Percentiles rank a stretch among this genome's conserved stretches.
These are phyloP conservation scores for Pseudomyrmex concolor DNA, from an alignment of 1,140 invertebrate species.

Conservation along the genomic window DNA sequence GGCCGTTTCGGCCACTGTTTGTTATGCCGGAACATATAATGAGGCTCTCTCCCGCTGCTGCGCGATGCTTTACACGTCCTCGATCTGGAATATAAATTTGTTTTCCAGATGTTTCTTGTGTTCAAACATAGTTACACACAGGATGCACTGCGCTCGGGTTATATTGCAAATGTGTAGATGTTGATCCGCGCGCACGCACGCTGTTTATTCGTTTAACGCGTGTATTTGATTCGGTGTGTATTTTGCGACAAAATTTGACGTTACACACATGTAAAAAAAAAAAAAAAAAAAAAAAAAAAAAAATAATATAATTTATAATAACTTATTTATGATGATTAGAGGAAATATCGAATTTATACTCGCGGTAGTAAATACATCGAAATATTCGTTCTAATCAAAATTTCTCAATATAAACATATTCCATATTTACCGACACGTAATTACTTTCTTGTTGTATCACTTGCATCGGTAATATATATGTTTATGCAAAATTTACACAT, in stretches of 20 bases:
- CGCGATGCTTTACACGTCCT: slow-evolving; percentile 52
- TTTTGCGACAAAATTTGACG: neutral
- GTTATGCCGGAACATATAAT: slow-evolving; percentile 48
- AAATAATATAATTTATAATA: neutral
- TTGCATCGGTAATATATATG: too few relatives aligned
- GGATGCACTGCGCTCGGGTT: neutral
- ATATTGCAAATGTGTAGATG: slow-evolving; percentile 8
- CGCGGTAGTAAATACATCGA: too few relatives aligned
- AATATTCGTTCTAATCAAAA: too few relatives aligned
- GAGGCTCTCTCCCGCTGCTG: slow-evolving; percentile 5
- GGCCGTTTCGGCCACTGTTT: slow-evolving; percentile 39
- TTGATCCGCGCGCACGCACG: neutral
- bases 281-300: neutral
- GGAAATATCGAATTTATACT: too few relatives aligned
- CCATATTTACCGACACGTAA: too few relatives aligned
- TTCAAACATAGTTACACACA: slow-evolving; percentile 27
- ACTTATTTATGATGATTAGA: neutral
- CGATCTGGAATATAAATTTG: slow-evolving; percentile 53
- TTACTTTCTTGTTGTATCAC: too few relatives aligned
- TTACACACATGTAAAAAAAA: neutral
- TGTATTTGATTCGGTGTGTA: neutral
- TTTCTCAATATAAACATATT: too few relatives aligned
- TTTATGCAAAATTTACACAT: too few relatives aligned
- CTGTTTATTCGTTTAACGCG: neutral
- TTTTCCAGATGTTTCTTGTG: slow-evolving; percentile 37